Evolutionary conservation across 2,888 invertebrate species (phyloP).

Genomic region (Leptopilina drosophilae): DNA sequence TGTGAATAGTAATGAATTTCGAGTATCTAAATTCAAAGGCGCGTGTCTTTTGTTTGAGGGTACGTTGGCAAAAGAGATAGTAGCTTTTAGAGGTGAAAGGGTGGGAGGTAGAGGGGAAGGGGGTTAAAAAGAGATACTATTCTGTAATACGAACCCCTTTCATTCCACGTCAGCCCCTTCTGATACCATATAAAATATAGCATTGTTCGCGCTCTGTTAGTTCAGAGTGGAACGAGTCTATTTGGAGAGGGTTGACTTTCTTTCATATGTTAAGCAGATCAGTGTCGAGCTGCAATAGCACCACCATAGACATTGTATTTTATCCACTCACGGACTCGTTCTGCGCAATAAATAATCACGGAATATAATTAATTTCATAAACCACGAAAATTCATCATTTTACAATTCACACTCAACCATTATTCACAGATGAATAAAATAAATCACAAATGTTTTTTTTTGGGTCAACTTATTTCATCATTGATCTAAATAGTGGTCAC

Average conservation of each 20-base stretch:
- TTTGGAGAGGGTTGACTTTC: slow-evolving; percentile 71
- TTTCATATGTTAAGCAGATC: slow-evolving; percentile 75
- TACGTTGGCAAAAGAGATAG: slow-evolving; percentile 17
- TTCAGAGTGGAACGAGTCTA: slow-evolving; percentile 70
- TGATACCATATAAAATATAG: slow-evolving; percentile 73
- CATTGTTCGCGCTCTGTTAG: slow-evolving; percentile 74
- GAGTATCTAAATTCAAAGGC: slow-evolving; percentile 19
- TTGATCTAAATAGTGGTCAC: too few relatives aligned
- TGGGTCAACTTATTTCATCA: too few relatives aligned
- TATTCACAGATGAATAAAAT: too few relatives aligned
- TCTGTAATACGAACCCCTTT: slow-evolving; percentile 59
- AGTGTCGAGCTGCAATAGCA: slow-evolving; percentile 62
- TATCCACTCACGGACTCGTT: background rate
- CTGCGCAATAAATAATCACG: slow-evolving; percentile 17
- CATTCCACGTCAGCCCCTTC: slow-evolving; percentile 64
- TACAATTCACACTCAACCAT: background rate
- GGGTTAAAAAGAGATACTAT: slow-evolving; percentile 32
- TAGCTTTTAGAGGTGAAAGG: too few relatives aligned
- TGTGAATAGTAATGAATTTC: too few relatives aligned
- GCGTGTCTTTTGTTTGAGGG: slow-evolving; percentile 44
- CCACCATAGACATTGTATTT: slow-evolving; percentile 12
- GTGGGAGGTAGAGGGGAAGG: background rate
- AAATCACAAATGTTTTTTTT: too few relatives aligned
- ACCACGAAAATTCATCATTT: background rate
- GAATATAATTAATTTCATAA: background rate